Evolutionary conservation across 2,113 vertebrate genomes (phyloP).

Genomic region (Sylvilagus bachmani): DNA sequence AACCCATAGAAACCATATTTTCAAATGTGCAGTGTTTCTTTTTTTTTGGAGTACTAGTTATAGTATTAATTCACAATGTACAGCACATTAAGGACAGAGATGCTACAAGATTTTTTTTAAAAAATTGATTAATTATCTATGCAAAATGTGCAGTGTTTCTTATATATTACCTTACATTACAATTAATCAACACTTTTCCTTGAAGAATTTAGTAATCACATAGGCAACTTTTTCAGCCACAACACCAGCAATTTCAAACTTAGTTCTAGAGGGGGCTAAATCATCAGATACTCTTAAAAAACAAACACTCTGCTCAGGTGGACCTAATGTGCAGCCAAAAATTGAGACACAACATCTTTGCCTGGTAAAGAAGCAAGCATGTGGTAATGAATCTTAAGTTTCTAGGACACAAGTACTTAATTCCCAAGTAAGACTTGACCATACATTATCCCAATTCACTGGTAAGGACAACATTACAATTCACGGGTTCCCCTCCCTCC

Average conservation of each 20-base stretch:
- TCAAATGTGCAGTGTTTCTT: slow-evolving; percentile 35
- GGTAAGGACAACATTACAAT: background rate
- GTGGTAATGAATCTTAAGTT: background rate
- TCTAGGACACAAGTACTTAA: slow-evolving; percentile 14
- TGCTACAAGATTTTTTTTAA: too few relatives aligned
- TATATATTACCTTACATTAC: background rate
- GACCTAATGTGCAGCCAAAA: slow-evolving; percentile 1
- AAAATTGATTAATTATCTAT: too few relatives aligned
- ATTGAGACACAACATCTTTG: background rate
- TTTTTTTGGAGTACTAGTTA: too few relatives aligned
- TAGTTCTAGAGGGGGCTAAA: background rate
- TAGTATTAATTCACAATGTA: too few relatives aligned
- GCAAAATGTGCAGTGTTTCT: slow-evolving; percentile 26
- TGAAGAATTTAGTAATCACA: background rate
- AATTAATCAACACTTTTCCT: slow-evolving; percentile 33
- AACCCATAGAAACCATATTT: background rate
- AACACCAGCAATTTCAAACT: slow-evolving; percentile 19
- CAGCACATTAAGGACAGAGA: too few relatives aligned
- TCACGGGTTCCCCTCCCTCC: background rate
- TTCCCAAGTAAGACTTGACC: background rate
- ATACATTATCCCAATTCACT: background rate
- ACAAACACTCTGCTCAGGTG: background rate
- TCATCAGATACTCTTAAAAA: background rate
- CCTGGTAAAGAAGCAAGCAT: slow-evolving; percentile 32
- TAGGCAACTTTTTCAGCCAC: background rate